phyloP scores from a whole-genome alignment of 1,140 invertebrate species.

The Cotesia typhae region DNA sequence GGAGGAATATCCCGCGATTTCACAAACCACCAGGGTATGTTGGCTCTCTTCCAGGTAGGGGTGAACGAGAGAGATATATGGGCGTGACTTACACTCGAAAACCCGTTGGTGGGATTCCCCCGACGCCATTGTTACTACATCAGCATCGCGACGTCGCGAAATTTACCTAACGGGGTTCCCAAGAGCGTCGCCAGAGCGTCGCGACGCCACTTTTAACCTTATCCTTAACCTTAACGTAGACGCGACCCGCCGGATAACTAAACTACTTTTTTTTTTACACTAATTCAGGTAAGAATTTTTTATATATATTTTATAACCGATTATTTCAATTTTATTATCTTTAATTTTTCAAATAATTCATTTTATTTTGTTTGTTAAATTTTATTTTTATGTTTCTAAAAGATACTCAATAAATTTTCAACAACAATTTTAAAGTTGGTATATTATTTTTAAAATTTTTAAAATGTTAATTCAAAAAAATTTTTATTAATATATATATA shows the following conservation, averaged over 20 bases:
- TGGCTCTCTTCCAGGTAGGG: background rate
- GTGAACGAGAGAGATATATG: background rate
- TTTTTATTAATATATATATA: no score
- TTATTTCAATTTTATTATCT: background rate
- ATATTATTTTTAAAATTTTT: background rate
- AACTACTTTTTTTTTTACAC: background rate
- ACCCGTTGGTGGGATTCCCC: constrained; percentile 41
- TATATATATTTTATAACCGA: background rate
- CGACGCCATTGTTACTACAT: constrained; percentile 53
- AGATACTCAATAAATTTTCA: background rate
- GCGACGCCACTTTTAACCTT: constrained; percentile 53
- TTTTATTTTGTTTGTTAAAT: no score
- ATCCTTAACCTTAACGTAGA: constrained; percentile 46
- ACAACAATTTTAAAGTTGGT: background rate
- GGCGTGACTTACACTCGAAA: constrained; percentile 36
- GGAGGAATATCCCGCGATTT: no score
- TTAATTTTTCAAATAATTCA: background rate
- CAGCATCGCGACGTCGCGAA: background rate
- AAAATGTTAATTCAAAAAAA: no score
- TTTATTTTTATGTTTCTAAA: no score
- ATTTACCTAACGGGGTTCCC: constrained; percentile 18
- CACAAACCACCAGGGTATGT: background rate
- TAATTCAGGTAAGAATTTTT: background rate
- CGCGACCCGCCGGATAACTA: constrained; percentile 34
- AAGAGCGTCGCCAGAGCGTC: constrained; percentile 50